phyloP scores from a whole-genome alignment of 2,888 invertebrate genomes.

The Cremastobaeus sp. region DNA sequence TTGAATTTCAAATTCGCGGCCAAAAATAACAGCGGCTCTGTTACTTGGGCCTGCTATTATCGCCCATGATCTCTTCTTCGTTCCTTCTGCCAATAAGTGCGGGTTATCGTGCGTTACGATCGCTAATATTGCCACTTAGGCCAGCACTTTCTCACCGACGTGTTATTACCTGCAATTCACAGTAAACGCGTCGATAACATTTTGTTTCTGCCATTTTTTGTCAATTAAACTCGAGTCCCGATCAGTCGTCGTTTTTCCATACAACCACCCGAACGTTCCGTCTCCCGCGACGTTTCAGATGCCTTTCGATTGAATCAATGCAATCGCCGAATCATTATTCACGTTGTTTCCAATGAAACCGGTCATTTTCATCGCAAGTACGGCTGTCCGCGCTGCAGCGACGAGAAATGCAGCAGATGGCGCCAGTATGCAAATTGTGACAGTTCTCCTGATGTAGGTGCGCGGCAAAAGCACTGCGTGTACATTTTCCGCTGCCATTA shows the following conservation, averaged over 20 bases:
- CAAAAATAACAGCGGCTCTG: constrained; percentile 31
- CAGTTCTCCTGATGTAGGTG: background rate
- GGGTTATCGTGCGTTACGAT: constrained; percentile 24
- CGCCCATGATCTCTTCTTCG: background rate
- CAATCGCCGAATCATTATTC: too few relatives aligned
- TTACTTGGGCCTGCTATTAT: constrained; percentile 24
- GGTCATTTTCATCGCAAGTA: too few relatives aligned
- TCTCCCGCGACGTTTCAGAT: too few relatives aligned
- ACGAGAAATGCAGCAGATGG: too few relatives aligned
- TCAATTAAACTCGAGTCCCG: too few relatives aligned
- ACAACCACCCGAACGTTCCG: too few relatives aligned
- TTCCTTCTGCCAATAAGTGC: background rate
- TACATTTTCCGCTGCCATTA: constrained; percentile 34
- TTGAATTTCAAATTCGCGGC: constrained; percentile 42
- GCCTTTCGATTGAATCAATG: too few relatives aligned
- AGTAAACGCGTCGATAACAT: constrained; percentile 7
- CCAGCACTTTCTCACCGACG: constrained; percentile 2
- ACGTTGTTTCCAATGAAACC: too few relatives aligned
- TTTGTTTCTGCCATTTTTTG: background rate
- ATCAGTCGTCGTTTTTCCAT: constrained; percentile 1
- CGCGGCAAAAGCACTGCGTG: constrained; percentile 16
- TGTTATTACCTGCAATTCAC: constrained; percentile 28
- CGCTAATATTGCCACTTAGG: constrained; percentile 23
- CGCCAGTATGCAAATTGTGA: constrained; percentile 1
- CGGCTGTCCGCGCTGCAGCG: too few relatives aligned